Base-by-base conservation (phyloP, 2,888 invertebrate genomes). In the Thecophora atra region DNA sequence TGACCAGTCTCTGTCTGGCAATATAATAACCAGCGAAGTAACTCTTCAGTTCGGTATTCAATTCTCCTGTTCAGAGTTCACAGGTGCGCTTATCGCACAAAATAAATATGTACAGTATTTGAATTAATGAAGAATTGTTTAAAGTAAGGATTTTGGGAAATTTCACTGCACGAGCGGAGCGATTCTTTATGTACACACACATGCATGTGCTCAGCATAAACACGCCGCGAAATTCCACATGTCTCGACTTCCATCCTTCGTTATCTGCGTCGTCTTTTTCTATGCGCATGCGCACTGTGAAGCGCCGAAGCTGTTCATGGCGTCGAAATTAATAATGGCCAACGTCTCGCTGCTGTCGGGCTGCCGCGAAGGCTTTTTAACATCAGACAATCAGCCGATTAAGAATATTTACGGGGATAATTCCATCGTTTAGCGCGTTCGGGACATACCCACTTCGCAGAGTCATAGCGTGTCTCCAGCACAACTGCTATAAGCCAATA, bases 361-460 rank as follows among this genome's bases (percentile, higher is more conserved):
- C 13, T n/a, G 30, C 37, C 19, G 3, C 28, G 30, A 28, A 63
- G 17, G 21, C 19, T 63, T 7, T 19, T 26, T 24, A 15, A 24
- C 6, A 11, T 13, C n/a, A 19, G 21, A 17, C 60, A 19, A 37
- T 58, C 26, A 77, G 79, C 79, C 83, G 82, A 80, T 82, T 83
- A 80, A 72, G 78, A 79, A 80, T 81, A 78, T 82, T 83, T 82
- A 81, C 76, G 76, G 78, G 83, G 83, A 84, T 83, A 83, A 84
- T 80, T 77, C 73, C 82, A 81, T 80, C 83, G 80, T 82, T 83
- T 83, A 84, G 83, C 80, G 82, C 75, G 78, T 77, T 77, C 77
- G 80, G 82, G 83, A 81, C 83, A 82, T 83, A 83, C 84, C 82
- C 83, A 82, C 80, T 80, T 77, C 80, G 79, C 37, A 37, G 37